Base-by-base conservation (phyloP, 1,140 invertebrate species). In the Pachyrhynchus sulphureomaculatus region DNA sequence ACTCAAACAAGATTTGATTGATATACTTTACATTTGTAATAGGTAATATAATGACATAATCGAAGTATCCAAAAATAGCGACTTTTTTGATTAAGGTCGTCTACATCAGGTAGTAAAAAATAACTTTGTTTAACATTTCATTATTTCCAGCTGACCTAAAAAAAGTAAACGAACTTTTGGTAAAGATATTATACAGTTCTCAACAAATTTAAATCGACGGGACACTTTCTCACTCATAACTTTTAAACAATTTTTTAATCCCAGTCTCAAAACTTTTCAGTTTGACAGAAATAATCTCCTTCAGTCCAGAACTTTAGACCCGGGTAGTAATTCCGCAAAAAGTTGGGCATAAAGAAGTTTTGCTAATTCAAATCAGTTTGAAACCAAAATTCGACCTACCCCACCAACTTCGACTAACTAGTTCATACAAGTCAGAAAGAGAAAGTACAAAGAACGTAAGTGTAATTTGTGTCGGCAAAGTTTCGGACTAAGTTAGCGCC, bases 401-500 rank as follows among this genome's bases (percentile, higher is more conserved):
- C 62, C 64, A 73, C 65, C 48, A 73, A 71, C 62, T 71, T 70
- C 41, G 51, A 39, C 34, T 48, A 62, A 66, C 64, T 66, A 66
- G 64, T 73, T 73, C 69, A 70, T 62, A 60, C 69, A 66, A 72
- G 70, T 72, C 69, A 71, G 72, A 73, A 73, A 73, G 72, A 73
- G 72, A 73, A 73, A 73, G 72, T 73, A 71, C 72, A 72, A 72
- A 68, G 68, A 68, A 67, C 72, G 70, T 73, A 73, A 73, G 72
- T 73, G 70, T 72, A 73, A 71, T 73, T 73, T 70, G 69, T 68
- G 70, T 70, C 67, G 70, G 68, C 65, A 65, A 72, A 73, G 72
- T 73, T 73, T 72, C 64, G 70, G 67, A 68, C 72, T 63, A 66
- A 66, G 64, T 65, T 65, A 65, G 51, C 53, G 53, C 48, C 68